Evolutionary conservation across 2,888 invertebrate species (phyloP).

Genomic region (Autographa pulchrina): DNA sequence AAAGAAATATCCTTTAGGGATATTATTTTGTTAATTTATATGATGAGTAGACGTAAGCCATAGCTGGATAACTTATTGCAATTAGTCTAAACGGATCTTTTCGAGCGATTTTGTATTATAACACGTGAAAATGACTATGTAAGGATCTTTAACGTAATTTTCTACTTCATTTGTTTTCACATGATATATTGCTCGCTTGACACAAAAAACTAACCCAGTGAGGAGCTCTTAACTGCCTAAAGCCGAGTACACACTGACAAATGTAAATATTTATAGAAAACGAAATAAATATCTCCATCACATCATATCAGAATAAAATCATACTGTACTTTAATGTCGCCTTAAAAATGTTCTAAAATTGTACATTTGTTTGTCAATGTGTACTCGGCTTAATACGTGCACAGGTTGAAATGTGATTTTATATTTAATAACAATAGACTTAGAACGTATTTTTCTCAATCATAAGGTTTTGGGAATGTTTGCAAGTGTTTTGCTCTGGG

Average conservation of each 20-base stretch:
- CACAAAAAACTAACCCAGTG: constrained; percentile 37
- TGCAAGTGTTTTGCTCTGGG: constrained; percentile 20
- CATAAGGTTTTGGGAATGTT: constrained; percentile 35
- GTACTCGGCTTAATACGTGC: constrained; percentile 29
- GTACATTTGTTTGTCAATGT: constrained; percentile 18
- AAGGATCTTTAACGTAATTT: background rate
- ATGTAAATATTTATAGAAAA: background rate
- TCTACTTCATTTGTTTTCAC: constrained; percentile 27
- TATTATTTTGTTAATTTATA: background rate
- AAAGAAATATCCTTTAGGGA: too few relatives aligned
- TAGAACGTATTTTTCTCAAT: constrained; percentile 48
- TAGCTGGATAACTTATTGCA: background rate
- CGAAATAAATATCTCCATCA: background rate
- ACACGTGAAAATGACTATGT: constrained; percentile 33
- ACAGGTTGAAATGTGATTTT: constrained; percentile 58
- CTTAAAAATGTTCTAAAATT: constrained; percentile 3
- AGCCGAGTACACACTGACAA: constrained; percentile 23
- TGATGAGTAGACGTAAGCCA: constrained; percentile 25
- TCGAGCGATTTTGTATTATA: constrained; percentile 26
- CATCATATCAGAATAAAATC: constrained; percentile 2
- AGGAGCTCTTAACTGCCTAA: constrained; percentile 32
- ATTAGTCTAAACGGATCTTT: constrained; percentile 17
- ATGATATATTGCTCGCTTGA: constrained; percentile 31
- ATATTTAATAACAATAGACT: constrained; percentile 49
- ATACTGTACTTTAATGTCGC: background rate